Percentiles rank a stretch among this genome's conserved stretches.
These are phyloP conservation scores for Paramacrobiotus metropolitanus DNA, from an alignment of 1,140 invertebrate species.

Conservation along the genomic window DNA sequence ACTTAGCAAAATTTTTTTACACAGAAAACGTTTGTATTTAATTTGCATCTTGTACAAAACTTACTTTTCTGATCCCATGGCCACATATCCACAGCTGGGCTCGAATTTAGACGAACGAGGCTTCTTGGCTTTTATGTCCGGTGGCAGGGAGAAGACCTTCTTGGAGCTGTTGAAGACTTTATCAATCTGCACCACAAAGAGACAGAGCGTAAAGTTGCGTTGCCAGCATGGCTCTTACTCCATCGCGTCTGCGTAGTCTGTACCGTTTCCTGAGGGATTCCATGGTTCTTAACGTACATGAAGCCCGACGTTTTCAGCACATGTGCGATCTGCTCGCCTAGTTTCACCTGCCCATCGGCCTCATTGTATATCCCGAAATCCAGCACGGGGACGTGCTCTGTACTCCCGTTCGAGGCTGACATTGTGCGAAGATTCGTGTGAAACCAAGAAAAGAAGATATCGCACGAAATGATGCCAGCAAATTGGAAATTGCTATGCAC, in stretches of 20 bases:
- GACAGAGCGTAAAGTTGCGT: not conserved
- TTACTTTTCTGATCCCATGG: not conserved
- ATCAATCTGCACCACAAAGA: not conserved
- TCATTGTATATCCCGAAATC: not conserved
- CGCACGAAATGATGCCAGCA: too few species aligned
- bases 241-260: not conserved
- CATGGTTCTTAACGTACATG: not conserved
- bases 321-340: not conserved
- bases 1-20: too few species aligned
- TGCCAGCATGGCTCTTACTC: not conserved
- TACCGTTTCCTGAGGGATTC: not conserved
- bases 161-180: not conserved
- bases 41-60: too few species aligned
- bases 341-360: not conserved
- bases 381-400: not conserved
- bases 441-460: too few species aligned
- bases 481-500: too few species aligned
- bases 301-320: slow-evolving; percentile 1
- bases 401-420: too few species aligned
- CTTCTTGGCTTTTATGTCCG: not conserved
- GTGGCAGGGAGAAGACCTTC: not conserved
- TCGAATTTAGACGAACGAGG: not conserved
- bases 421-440: too few species aligned
- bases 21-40: too few species aligned
- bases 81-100: slow-evolving; percentile 2